Conservation (phyloP, 2,113 vertebrate species). For the Centrocercus urophasianus region DNA sequence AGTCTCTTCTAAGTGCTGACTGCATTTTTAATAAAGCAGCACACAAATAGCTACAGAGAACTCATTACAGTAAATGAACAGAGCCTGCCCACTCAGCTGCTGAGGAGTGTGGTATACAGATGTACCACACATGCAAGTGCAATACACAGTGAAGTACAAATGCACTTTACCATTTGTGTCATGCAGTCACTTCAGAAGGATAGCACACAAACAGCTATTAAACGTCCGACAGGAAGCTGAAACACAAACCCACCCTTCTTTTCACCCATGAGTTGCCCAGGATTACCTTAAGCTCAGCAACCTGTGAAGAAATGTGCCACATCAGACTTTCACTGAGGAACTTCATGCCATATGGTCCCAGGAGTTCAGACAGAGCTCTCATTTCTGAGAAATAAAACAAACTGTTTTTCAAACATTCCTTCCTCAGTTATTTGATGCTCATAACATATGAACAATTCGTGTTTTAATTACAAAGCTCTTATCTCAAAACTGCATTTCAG, state of each 20-base stretch:
- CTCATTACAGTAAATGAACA: neutral
- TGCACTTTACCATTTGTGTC: neutral
- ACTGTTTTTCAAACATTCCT: neutral
- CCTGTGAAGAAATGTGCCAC: constrained; percentile 99
- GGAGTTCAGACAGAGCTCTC: constrained; percentile 96
- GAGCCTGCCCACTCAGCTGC: neutral
- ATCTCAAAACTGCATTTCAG: neutral
- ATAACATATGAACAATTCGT: neutral
- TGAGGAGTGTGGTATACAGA: neutral
- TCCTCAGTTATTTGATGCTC: neutral
- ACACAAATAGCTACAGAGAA: neutral
- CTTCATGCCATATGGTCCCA: constrained; percentile 99
- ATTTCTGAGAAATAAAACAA: constrained; percentile 86
- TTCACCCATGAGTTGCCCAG: neutral
- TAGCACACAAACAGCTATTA: neutral
- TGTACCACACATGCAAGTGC: neutral
- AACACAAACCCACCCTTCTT: neutral
- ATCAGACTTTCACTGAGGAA: constrained; percentile 98
- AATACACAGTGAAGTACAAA: neutral
- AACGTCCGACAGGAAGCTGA: neutral
- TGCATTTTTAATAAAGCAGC: neutral
- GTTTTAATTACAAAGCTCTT: neutral
- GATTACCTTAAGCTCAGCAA: constrained; percentile 98
- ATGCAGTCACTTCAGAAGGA: neutral
- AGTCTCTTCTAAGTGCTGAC: neutral